Percentiles rank a stretch among this genome's conserved stretches.
Evolutionary conservation across 2,797 vertebrate genomes (phyloP).

Genomic region (Passerculus sandwichensis): DNA sequence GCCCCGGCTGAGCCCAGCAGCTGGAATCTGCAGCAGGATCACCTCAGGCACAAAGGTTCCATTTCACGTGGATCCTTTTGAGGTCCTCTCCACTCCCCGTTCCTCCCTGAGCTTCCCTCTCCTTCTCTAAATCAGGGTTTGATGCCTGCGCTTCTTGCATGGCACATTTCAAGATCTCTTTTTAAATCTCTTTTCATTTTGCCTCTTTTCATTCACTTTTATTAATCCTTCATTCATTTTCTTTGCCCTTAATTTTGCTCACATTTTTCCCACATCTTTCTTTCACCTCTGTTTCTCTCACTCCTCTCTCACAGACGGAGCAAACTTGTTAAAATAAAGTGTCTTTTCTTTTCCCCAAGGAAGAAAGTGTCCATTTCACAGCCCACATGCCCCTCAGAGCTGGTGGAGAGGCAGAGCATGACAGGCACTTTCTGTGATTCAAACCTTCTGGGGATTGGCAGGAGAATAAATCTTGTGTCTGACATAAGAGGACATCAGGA

Average conservation of each 20-base stretch:
- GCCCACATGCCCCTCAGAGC: slow-evolving; percentile 9
- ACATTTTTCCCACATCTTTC: neutral
- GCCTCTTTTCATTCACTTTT: neutral
- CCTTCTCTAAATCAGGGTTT: neutral
- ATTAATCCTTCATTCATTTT: neutral
- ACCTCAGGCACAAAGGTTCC: neutral
- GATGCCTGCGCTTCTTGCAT: neutral
- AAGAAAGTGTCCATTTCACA: slow-evolving; percentile 39
- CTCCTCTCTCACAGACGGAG: neutral
- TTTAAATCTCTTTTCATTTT: neutral
- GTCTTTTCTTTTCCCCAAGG: neutral
- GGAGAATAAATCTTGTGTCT: slow-evolving; percentile 56
- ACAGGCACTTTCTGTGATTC: neutral
- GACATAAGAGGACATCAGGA: slow-evolving; percentile 38
- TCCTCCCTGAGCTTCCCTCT: neutral
- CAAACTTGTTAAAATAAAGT: slow-evolving; percentile 21
- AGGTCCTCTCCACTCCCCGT: fast-evolving
- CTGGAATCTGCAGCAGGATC: neutral
- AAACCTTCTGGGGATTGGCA: slow-evolving; percentile 43
- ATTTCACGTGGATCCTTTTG: fast-evolving
- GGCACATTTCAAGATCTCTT: neutral
- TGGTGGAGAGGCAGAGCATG: neutral
- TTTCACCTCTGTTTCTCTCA: neutral
- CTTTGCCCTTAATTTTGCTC: neutral
- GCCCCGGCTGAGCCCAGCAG: neutral